Percentiles rank a stretch among this genome's conserved stretches.
Evolutionary conservation across 2,113 vertebrate genomes (phyloP).

Genomic region (Bubo bubo): DNA sequence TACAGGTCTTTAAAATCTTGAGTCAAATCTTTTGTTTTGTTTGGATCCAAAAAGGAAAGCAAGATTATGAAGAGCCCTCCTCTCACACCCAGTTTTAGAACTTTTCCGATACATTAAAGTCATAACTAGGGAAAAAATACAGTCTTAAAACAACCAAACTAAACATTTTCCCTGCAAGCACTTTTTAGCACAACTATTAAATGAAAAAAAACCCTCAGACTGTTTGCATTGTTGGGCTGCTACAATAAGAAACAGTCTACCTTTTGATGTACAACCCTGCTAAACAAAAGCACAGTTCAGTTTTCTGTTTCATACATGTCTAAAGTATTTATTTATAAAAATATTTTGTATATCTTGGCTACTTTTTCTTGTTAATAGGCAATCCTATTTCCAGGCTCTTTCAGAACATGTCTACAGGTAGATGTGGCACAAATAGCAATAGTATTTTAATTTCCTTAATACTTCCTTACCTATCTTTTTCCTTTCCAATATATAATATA

Average conservation of each 20-base stretch:
- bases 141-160: background rate
- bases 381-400: background rate
- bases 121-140: background rate
- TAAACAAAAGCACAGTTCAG: background rate
- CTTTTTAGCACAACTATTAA: background rate
- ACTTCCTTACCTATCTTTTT: background rate
- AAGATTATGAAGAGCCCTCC: slow-evolving; percentile 21
- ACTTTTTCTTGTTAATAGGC: background rate
- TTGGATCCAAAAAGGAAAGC: slow-evolving; percentile 27
- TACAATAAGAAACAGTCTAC: background rate
- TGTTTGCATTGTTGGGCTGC: background rate
- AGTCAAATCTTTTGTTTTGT: slow-evolving; percentile 39
- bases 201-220: background rate
- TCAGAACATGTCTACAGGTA: background rate
- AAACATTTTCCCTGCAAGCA: background rate
- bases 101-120: background rate
- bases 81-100: background rate
- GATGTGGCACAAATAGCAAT: background rate
- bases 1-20: slow-evolving; percentile 17
- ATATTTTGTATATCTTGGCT: background rate
- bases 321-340: background rate
- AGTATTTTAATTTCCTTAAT: background rate
- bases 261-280: background rate
- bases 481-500: background rate
- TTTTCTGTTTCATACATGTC: background rate